A percentile compares a stretch with the other conserved stretches of the same genome.
Conservation (phyloP, 2,888 invertebrate species). For the Cephus rjabovi region DNA sequence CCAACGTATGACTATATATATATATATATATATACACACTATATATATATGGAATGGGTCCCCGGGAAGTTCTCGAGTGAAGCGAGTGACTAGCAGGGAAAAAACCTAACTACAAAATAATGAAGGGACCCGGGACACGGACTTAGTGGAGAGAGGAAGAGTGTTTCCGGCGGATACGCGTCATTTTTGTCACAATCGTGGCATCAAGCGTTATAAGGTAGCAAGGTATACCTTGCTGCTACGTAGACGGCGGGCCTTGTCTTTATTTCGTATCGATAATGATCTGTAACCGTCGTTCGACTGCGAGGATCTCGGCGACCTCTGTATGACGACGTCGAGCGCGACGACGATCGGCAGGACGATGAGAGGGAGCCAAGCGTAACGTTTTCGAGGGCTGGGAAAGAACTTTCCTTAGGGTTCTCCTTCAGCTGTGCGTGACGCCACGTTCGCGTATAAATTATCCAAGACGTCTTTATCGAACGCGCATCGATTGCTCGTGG, state of each 20-base stretch:
- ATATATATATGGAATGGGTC: background rate
- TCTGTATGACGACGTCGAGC: constrained; percentile 31
- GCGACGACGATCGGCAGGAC: constrained; percentile 25
- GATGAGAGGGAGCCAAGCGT: background rate
- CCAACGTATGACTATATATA: background rate
- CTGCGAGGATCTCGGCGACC: background rate
- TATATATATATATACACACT: background rate
- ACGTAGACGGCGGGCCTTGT: constrained; percentile 30
- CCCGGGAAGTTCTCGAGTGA: background rate
- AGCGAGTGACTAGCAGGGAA: constrained; percentile 29
- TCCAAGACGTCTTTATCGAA: background rate
- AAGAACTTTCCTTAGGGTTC: constrained; percentile 15
- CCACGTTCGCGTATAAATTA: constrained; percentile 6
- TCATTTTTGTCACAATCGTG: constrained; percentile 67
- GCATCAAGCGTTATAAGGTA: constrained; percentile 59
- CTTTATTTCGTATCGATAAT: constrained; percentile 63
- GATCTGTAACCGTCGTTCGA: constrained; percentile 59
- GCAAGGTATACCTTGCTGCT: background rate
- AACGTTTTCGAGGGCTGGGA: constrained; percentile 16
- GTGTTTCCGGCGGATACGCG: constrained; percentile 65
- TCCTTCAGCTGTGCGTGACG: constrained; percentile 15
- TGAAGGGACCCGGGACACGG: constrained; percentile 39
- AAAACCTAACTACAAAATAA: constrained; percentile 58
- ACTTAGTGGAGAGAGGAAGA: constrained; percentile 30
- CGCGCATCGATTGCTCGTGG: background rate